Evolutionary conservation across 2,113 vertebrate species (phyloP).

Genomic region (Mirza zaza): DNA sequence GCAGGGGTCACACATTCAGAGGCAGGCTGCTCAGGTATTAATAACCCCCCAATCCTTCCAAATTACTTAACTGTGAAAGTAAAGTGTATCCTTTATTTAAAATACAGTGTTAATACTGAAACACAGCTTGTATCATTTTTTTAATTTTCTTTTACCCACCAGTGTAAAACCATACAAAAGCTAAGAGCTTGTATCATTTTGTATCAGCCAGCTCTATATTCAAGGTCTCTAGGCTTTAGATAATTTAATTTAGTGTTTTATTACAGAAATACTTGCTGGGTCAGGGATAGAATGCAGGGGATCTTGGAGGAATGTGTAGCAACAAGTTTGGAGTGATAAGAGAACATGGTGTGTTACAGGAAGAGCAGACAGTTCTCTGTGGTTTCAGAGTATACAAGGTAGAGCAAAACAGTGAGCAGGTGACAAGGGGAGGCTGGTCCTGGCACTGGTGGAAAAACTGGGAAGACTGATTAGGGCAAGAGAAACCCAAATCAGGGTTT

Average conservation of each 20-base stretch:
- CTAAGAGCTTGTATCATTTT: not conserved
- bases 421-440: not conserved
- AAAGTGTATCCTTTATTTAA: conserved; percentile 23
- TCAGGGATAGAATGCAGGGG: not conserved
- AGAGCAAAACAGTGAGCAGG: not conserved
- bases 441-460: not conserved
- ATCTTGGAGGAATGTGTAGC: not conserved
- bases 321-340: not conserved
- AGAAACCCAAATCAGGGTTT: not conserved
- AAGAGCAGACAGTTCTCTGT: not conserved
- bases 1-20: not conserved
- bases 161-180: too few relatives aligned
- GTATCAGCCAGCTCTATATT: not conserved
- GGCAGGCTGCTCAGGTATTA: not conserved
- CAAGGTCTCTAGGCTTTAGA: not conserved
- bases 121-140: not conserved
- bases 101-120: conserved; percentile 11
- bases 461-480: not conserved
- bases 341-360: not conserved
- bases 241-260: not conserved
- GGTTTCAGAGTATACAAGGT: not conserved
- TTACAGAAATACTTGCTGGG: conserved; percentile 12
- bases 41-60: not conserved
- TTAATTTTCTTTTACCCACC: too few relatives aligned
- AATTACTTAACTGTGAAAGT: not conserved